Evolutionary conservation across 2,113 vertebrate species (phyloP).

Genomic region (Ameiurus melas): DNA sequence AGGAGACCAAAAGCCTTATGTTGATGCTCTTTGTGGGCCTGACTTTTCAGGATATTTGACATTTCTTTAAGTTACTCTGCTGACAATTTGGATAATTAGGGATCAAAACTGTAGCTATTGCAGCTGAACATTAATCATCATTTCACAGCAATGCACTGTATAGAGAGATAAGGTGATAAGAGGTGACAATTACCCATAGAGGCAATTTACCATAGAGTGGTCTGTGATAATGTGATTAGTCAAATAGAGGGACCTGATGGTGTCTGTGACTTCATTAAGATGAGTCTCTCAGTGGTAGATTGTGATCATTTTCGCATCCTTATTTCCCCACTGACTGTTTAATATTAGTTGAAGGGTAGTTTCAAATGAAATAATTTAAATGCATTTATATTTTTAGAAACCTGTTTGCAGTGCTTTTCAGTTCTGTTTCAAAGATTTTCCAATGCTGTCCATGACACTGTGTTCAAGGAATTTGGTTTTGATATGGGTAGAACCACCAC

Average conservation of each 20-base stretch:
- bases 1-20: background rate
- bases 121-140: constrained; percentile 24
- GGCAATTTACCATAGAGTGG: constrained; percentile 1
- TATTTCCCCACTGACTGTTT: background rate
- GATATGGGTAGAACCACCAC: background rate
- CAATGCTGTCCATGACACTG: background rate
- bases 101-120: constrained; percentile 34
- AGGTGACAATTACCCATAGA: background rate
- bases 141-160: constrained; percentile 11
- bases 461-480: background rate
- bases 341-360: too few species aligned
- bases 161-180: constrained; percentile 14
- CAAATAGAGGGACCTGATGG: background rate
- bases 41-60: constrained; percentile 37
- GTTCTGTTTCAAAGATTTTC: background rate
- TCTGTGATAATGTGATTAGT: constrained; percentile 31
- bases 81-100: constrained; percentile 42
- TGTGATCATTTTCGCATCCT: background rate
- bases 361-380: background rate
- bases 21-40: background rate
- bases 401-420: background rate
- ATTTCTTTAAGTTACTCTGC: constrained; percentile 43
- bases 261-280: constrained; percentile 35
- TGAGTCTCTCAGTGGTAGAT: constrained; percentile 5
- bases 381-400: background rate